Conservation (phyloP, 2,888 invertebrate genomes). For the Ypsolopha sequella region DNA sequence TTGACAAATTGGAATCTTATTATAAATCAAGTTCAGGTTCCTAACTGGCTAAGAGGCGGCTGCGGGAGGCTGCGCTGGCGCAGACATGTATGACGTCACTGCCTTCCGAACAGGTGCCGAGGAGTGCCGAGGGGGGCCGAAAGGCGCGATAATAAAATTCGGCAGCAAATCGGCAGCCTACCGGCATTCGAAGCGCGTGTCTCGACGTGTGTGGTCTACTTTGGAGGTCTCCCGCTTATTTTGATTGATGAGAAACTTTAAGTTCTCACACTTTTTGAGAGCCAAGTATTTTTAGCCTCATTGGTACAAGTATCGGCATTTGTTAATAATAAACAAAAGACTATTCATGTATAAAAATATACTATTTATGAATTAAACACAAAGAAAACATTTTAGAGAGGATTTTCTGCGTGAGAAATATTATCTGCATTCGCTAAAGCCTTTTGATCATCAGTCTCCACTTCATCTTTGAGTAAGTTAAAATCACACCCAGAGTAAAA, state of each 20-base stretch:
- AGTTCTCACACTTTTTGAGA: slow-evolving; percentile 50
- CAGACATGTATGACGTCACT: slow-evolving; percentile 17
- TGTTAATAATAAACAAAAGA: too few relatives aligned
- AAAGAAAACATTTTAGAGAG: not conserved
- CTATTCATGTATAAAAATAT: too few relatives aligned
- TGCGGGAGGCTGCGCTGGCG: slow-evolving; percentile 25
- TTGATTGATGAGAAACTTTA: slow-evolving; percentile 60
- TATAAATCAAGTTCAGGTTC: slow-evolving; percentile 69
- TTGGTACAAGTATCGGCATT: not conserved
- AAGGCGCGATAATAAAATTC: slow-evolving; percentile 53
- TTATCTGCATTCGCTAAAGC: not conserved
- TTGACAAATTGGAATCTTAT: slow-evolving; percentile 81
- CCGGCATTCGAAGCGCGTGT: slow-evolving; percentile 80
- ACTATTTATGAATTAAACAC: too few relatives aligned
- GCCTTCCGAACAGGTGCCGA: slow-evolving; percentile 47
- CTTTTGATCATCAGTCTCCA: slow-evolving; percentile 11
- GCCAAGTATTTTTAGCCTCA: not conserved
- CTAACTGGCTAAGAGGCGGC: slow-evolving; percentile 32
- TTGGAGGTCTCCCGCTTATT: slow-evolving; percentile 58
- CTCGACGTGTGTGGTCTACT: slow-evolving; percentile 80
- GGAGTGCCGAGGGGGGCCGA: slow-evolving; percentile 50
- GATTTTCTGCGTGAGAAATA: not conserved
- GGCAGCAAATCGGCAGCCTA: slow-evolving; percentile 34
- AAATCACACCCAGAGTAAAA: slow-evolving; percentile 28
- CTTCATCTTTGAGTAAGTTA: slow-evolving; percentile 20